These are phyloP conservation scores for Thalassaphorura encarpata DNA, from an alignment of 1,140 invertebrate genomes.

Conservation along the genomic window DNA sequence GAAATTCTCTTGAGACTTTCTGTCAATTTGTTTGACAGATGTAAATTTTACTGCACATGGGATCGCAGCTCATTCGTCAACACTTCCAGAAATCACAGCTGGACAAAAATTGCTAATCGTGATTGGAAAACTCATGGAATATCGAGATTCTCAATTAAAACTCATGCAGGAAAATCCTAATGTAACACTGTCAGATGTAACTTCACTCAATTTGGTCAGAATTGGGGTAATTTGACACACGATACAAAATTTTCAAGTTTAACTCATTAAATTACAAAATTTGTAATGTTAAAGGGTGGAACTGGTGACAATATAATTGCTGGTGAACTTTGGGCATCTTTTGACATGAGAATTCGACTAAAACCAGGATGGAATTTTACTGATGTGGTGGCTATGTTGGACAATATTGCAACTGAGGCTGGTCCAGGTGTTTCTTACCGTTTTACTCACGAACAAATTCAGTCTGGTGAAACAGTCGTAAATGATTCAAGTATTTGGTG, in stretches of 20 bases:
- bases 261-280: background rate
- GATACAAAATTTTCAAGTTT: background rate
- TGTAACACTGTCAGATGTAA: conserved; percentile 67
- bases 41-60: conserved; percentile 45
- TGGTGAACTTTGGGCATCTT: conserved; percentile 40
- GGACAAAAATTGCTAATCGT: conserved; percentile 69
- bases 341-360: conserved; percentile 43
- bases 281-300: conserved; percentile 53
- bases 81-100: conserved; percentile 65
- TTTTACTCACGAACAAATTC: conserved; percentile 36
- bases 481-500: conserved; percentile 42
- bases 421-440: conserved; percentile 41
- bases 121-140: conserved; percentile 63
- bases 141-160: conserved; percentile 52
- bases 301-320: conserved; percentile 64
- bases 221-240: background rate
- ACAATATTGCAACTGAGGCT: conserved; percentile 42
- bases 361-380: conserved; percentile 39
- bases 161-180: conserved; percentile 52
- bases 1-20: too few relatives aligned
- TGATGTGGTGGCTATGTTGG: conserved; percentile 41
- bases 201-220: conserved; percentile 41
- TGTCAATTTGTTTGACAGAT: conserved; percentile 38
- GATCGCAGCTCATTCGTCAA: conserved; percentile 75
- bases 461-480: conserved; percentile 34